Percentiles rank a stretch among this genome's conserved stretches.
Evolutionary conservation across 2,113 vertebrate species (phyloP).

Genomic region (Passer domesticus): DNA sequence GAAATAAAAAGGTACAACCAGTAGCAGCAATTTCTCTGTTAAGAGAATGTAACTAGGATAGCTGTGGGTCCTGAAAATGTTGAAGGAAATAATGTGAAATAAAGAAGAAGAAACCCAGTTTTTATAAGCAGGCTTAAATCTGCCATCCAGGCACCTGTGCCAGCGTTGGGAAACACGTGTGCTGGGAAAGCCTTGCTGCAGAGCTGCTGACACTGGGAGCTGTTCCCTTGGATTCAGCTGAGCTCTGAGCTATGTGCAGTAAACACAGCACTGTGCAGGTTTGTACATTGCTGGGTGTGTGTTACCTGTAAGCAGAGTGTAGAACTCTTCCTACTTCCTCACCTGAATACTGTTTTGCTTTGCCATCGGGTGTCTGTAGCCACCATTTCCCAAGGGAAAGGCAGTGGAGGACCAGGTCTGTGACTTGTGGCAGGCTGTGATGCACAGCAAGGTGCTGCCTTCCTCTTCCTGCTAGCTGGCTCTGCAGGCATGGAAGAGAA

Average conservation of each 20-base stretch:
- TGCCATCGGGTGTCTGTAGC: background rate
- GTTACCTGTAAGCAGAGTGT: background rate
- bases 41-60: background rate
- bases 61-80: background rate
- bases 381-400: background rate
- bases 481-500: background rate
- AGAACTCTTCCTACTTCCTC: background rate
- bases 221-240: background rate
- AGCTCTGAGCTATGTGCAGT: background rate
- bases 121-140: background rate
- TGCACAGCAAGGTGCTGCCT: background rate
- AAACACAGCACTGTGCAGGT: background rate
- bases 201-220: background rate
- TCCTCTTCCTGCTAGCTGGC: background rate
- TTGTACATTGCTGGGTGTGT: background rate
- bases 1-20: background rate
- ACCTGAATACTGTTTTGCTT: background rate
- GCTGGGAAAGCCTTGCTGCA: background rate
- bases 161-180: rapidly evolving
- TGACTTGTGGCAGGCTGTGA: too few relatives aligned
- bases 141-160: background rate
- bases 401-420: background rate
- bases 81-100: background rate
- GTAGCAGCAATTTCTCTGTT: background rate
- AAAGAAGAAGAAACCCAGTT: background rate